These are phyloP conservation scores for Cabera pusaria DNA, from an alignment of 2,888 invertebrate genomes.

Conservation along the genomic window DNA sequence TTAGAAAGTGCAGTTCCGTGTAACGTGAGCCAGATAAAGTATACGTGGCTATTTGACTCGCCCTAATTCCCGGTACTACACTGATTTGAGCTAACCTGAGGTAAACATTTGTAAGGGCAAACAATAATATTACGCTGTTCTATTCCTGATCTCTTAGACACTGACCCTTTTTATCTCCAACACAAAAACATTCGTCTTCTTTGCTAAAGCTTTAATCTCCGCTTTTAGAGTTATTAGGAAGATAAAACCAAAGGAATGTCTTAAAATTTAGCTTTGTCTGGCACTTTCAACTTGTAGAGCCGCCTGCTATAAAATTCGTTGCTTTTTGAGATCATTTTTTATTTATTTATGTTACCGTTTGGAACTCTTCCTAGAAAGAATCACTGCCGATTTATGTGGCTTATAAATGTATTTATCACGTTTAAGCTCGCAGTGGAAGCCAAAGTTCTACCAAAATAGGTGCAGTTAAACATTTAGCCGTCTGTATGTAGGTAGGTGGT, in stretches of 20 bases:
- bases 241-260: conserved; percentile 26
- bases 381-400: not conserved
- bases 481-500: no score
- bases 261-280: conserved; percentile 23
- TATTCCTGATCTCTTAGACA: conserved; percentile 35
- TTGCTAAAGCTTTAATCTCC: conserved; percentile 25
- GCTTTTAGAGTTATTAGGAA: conserved; percentile 25
- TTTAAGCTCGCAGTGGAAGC: not conserved
- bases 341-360: conserved; percentile 1
- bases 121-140: conserved; percentile 40
- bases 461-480: no score
- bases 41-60: conserved; percentile 60
- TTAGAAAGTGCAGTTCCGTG: conserved; percentile 82
- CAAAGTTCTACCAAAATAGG: not conserved
- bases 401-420: no score
- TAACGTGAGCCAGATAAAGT: conserved; percentile 71
- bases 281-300: conserved; percentile 6
- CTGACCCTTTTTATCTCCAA: conserved; percentile 26
- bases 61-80: conserved; percentile 60
- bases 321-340: conserved; percentile 21
- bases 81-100: conserved; percentile 44
- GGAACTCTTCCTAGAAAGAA: conserved; percentile 9
- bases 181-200: conserved; percentile 23
- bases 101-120: conserved; percentile 50
- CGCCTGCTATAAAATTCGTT: conserved; percentile 26